Evolutionary conservation across 1,140 invertebrate species (phyloP), one percentile per base, ranked within the genome.

Genomic region (Calycopis cecrops): DNA sequence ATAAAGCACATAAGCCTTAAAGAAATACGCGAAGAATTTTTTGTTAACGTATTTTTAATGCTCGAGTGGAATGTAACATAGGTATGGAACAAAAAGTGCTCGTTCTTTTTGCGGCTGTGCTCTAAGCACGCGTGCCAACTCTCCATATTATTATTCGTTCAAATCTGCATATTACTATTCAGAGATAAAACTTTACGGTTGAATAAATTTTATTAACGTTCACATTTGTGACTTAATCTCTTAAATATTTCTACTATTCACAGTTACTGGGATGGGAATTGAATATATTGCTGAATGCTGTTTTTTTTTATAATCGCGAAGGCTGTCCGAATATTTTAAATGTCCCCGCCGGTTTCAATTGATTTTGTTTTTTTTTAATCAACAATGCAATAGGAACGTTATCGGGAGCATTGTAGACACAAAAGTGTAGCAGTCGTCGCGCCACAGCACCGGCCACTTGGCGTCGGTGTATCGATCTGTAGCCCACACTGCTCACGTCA

Each of bases 401-500:
- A 44, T 44, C 16, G 14, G 14, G 40, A 44, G 40, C 40, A 40
- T 6, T 28, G 38, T 14, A 16, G 40, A 44, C 40, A 16, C 9
- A 44, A 44, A 50, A 44, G 52, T 42, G 21, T 37, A 53, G 51
- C 59, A 55, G 60, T 55, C 65, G 68, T 58, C 66, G 63, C 65
- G 66, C 59, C 68, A 28, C 2, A 28, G 21, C 21, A 62, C 59
- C 76, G 72, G 70, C 70, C 67, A 67, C 59, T 77, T 73, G 77
- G 76, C 79, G 81, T 74, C 77, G 62, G 59, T 47, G 65, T 85
- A 85, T 85, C 71, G 81, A 85, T 85, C 71, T 73, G 65, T 52
- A 60, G 52, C 57, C 50, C 60, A 68, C 58, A 66, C 57, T 51
- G 60, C 61, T 68, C 52, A 69, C 68, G 74, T 76, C 72, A 78